These are phyloP conservation scores for Pammene aurita DNA, from an alignment of 2,888 invertebrate genomes.

Conservation along the genomic window DNA sequence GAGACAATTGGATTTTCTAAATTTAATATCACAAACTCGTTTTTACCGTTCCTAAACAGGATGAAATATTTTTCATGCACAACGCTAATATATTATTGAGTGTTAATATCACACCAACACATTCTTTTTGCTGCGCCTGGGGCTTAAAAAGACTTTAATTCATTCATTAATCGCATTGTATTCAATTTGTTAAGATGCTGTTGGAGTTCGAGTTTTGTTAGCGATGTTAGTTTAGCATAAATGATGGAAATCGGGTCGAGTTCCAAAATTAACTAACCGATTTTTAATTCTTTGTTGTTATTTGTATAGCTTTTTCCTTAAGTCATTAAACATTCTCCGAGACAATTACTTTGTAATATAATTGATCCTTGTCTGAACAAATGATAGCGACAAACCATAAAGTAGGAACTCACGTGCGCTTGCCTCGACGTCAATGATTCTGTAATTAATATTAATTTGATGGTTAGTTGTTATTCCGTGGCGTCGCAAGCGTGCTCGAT, in stretches of 20 bases:
- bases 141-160: slow-evolving; percentile 29
- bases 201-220: slow-evolving; percentile 12
- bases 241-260: slow-evolving; percentile 16
- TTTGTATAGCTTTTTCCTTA: background rate
- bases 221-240: slow-evolving; percentile 18
- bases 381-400: slow-evolving; percentile 47
- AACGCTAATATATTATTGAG: slow-evolving; percentile 33
- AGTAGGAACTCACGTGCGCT: slow-evolving; percentile 71
- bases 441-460: slow-evolving; percentile 80
- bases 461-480: slow-evolving; percentile 75
- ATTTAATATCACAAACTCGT: slow-evolving; percentile 35
- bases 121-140: slow-evolving; percentile 14
- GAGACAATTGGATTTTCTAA: slow-evolving; percentile 40
- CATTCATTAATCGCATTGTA: slow-evolving; percentile 42
- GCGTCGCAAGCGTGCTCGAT: slow-evolving; percentile 57
- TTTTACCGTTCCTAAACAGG: slow-evolving; percentile 32
- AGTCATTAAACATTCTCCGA: background rate
- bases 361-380: slow-evolving; percentile 21
- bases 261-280: slow-evolving; percentile 13
- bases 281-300: background rate
- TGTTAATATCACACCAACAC: slow-evolving; percentile 39
- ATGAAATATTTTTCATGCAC: slow-evolving; percentile 25
- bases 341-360: slow-evolving; percentile 4
- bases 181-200: slow-evolving; percentile 35
- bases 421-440: slow-evolving; percentile 75